Evolutionary conservation across 2,888 invertebrate species (phyloP).

Genomic region (Heliconius ismenius): DNA sequence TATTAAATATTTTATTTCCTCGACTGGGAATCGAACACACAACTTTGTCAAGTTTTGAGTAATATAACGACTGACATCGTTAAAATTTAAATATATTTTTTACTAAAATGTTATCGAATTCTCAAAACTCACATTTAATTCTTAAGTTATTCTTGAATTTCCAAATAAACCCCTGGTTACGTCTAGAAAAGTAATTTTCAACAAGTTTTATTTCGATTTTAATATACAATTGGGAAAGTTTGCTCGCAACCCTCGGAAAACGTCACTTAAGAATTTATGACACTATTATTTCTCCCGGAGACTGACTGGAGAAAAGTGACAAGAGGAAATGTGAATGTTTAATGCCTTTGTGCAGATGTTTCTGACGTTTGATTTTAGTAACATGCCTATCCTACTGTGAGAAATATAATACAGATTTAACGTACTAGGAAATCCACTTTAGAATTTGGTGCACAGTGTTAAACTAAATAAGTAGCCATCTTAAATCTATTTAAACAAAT

Average conservation of each 20-base stretch:
- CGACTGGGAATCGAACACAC: too few species aligned
- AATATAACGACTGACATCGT: too few species aligned
- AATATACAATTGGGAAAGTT: conserved; percentile 42
- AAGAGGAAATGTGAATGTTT: conserved; percentile 47
- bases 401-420: background rate
- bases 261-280: conserved; percentile 70
- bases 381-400: background rate
- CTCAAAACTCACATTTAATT: background rate
- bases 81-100: background rate
- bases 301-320: conserved; percentile 52
- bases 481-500: background rate
- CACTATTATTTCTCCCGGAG: conserved; percentile 59
- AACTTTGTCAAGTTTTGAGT: too few species aligned
- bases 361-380: conserved; percentile 45
- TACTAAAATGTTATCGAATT: background rate
- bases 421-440: background rate
- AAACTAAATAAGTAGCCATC: background rate
- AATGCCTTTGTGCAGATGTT: conserved; percentile 43
- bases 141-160: conserved; percentile 10
- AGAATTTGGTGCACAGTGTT: background rate
- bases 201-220: conserved; percentile 18
- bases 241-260: conserved; percentile 52
- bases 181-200: conserved; percentile 53
- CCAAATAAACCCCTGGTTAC: background rate
- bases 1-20: too few species aligned